Conservation (phyloP, 2,797 vertebrate species). For the Tauraco hartlaubi region DNA sequence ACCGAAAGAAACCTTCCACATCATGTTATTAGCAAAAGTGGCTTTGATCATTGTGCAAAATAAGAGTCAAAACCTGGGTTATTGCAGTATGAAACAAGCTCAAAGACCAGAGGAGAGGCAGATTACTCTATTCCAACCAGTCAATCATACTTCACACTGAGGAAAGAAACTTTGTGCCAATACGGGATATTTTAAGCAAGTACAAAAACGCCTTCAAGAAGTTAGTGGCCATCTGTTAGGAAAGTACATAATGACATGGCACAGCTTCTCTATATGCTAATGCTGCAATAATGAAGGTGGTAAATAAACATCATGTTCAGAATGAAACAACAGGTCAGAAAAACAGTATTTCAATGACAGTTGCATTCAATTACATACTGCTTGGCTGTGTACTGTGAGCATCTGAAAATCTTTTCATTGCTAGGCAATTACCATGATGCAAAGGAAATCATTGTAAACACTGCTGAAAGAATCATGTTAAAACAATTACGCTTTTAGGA, state of each 20-base stretch:
- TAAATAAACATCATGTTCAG: constrained; percentile 53
- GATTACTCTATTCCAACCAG: neutral
- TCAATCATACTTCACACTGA: neutral
- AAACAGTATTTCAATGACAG: neutral
- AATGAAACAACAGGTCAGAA: constrained; percentile 52
- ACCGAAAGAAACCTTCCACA: neutral
- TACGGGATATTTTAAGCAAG: constrained; percentile 15
- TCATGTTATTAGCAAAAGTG: neutral
- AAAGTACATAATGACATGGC: constrained; percentile 17
- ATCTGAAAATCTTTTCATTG: neutral
- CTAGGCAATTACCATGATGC: neutral
- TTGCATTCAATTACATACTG: neutral
- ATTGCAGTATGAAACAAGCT: neutral
- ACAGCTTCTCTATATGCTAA: constrained; percentile 40
- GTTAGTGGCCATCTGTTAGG: constrained; percentile 50
- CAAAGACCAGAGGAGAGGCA: neutral
- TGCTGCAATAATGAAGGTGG: constrained; percentile 22
- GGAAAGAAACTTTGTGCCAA: constrained; percentile 26
- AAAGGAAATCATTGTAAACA: neutral
- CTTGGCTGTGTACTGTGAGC: neutral
- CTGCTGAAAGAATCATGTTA: neutral
- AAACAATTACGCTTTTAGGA: neutral
- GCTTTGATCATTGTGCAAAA: neutral
- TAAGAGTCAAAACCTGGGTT: neutral
- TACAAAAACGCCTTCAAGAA: constrained; percentile 44